These are phyloP conservation scores for Drosophila insularis DNA, from an alignment of 1,140 invertebrate species.

Conservation along the genomic window DNA sequence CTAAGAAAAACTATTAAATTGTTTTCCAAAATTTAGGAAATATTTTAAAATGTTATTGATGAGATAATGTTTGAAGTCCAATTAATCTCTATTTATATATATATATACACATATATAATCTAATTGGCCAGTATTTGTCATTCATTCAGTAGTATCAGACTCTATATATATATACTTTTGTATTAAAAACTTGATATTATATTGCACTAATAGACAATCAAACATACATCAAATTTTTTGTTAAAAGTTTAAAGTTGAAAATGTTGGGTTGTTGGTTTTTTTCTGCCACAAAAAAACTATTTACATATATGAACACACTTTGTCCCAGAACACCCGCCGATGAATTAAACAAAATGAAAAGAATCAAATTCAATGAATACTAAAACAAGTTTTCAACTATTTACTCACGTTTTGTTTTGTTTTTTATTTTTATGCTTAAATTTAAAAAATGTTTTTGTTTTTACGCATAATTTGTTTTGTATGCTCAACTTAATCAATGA, in stretches of 20 bases:
- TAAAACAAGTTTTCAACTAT: constrained; percentile 57
- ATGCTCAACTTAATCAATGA: constrained; percentile 68
- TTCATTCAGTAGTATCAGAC: constrained; percentile 17
- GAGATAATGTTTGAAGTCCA: not conserved
- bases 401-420: constrained; percentile 52
- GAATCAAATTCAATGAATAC: constrained; percentile 37
- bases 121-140: constrained; percentile 10
- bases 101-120: not conserved
- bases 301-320: constrained; percentile 1
- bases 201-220: not conserved
- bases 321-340: constrained; percentile 11
- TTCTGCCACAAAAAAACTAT: not conserved
- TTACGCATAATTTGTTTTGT: constrained; percentile 60
- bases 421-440: constrained; percentile 53
- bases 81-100: not conserved
- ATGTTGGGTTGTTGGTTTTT: not conserved
- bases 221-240: not conserved
- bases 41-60: not conserved
- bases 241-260: not conserved
- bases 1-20: not conserved
- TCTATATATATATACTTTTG: constrained; percentile 7
- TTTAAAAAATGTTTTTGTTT: constrained; percentile 51
- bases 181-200: not conserved
- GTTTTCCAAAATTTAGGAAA: not conserved
- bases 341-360: not conserved